Conservation (phyloP, 2,888 invertebrate genomes). For the Acholoe squamosa region DNA sequence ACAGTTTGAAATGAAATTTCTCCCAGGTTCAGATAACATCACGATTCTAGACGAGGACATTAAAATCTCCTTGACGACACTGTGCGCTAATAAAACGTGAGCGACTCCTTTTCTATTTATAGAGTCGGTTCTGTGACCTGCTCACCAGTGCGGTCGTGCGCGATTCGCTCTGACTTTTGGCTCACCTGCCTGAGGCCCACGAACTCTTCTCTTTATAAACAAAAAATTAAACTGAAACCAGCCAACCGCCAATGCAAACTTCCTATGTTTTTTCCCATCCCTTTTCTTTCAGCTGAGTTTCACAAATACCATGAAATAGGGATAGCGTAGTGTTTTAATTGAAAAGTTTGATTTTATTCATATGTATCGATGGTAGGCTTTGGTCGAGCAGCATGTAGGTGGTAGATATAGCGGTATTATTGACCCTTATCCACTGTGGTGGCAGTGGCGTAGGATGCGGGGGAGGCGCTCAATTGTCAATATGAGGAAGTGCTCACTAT, state of each 20-base stretch:
- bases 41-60: no score
- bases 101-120: not conserved
- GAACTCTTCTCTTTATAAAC: not conserved
- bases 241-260: not conserved
- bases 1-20: no score
- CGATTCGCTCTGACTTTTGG: not conserved
- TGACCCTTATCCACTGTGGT: conserved; percentile 11
- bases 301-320: not conserved
- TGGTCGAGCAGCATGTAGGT: not conserved
- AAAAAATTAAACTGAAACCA: not conserved
- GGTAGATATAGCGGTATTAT: not conserved
- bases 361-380: not conserved
- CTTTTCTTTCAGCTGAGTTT: not conserved
- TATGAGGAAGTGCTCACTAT: conserved; percentile 2
- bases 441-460: not conserved
- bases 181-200: not conserved
- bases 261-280: not conserved
- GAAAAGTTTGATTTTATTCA: not conserved
- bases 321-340: not conserved
- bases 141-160: not conserved
- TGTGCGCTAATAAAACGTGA: not conserved
- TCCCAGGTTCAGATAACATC: no score
- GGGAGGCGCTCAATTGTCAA: not conserved
- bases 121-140: not conserved
- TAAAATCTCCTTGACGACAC: not conserved